Evolutionary conservation across 1,140 invertebrate species (phyloP).

Genomic region (Neuroterus valhalla): DNA sequence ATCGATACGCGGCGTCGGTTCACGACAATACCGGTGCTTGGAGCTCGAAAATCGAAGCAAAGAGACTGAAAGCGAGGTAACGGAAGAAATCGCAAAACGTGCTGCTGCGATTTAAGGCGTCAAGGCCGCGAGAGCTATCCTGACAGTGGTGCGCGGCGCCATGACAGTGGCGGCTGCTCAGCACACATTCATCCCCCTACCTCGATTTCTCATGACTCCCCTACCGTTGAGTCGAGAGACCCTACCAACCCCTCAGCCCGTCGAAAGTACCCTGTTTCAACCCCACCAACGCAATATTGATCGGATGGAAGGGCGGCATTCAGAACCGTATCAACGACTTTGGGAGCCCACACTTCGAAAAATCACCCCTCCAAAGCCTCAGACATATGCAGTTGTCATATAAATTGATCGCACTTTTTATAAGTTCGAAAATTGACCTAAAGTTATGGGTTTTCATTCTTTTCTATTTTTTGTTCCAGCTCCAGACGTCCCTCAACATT

Average conservation of each 20-base stretch:
- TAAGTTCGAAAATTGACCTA: no score
- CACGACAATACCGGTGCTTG: constrained; percentile 38
- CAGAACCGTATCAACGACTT: constrained; percentile 62
- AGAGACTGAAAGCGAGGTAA: constrained; percentile 12
- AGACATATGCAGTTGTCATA: background rate
- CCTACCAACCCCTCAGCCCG: constrained; percentile 52
- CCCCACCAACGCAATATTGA: constrained; percentile 74
- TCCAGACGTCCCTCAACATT: no score
- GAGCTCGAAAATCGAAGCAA: constrained; percentile 42
- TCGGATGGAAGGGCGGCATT: constrained; percentile 73
- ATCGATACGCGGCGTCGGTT: constrained; percentile 32
- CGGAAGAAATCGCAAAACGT: constrained; percentile 35
- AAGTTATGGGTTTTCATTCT: no score
- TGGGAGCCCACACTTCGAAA: constrained; percentile 48
- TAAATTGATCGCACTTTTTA: background rate
- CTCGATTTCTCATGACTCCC: constrained; percentile 31
- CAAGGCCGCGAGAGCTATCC: constrained; percentile 59
- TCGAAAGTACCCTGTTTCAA: constrained; percentile 54
- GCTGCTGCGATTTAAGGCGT: constrained; percentile 41
- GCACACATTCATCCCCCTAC: constrained; percentile 42
- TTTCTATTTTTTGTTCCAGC: no score
- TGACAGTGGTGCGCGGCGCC: constrained; percentile 70
- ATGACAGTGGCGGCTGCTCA: constrained; percentile 67
- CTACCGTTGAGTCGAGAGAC: constrained; percentile 41
- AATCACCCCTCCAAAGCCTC: background rate